Conservation (phyloP, 2,113 vertebrate genomes). For the Candoia aspera region DNA sequence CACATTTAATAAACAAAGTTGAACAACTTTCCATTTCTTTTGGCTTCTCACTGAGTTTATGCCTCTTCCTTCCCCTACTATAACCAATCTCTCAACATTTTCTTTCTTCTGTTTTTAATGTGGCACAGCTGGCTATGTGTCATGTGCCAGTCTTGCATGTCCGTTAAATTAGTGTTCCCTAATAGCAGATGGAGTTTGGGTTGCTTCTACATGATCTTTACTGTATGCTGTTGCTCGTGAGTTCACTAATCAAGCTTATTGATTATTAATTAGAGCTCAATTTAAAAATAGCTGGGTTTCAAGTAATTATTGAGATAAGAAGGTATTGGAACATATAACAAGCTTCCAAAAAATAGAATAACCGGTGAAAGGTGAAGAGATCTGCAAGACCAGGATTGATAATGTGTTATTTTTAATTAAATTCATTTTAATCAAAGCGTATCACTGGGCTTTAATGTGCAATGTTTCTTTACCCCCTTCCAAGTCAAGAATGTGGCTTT, state of each 20-base stretch:
- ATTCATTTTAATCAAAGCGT: slow-evolving; percentile 12
- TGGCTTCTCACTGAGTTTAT: background rate
- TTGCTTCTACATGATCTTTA: background rate
- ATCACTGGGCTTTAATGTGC: background rate
- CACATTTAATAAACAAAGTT: background rate
- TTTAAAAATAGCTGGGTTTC: slow-evolving; percentile 3
- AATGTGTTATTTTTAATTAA: background rate
- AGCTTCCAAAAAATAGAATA: background rate
- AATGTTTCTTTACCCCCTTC: background rate
- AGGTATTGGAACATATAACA: background rate
- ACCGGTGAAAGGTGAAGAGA: background rate
- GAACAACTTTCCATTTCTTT: background rate
- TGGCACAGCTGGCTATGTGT: background rate
- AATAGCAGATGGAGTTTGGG: background rate
- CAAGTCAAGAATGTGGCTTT: background rate
- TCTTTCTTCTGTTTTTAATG: slow-evolving; percentile 9
- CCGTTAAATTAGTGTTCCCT: slow-evolving; percentile 14
- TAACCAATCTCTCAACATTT: background rate
- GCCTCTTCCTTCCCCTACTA: background rate
- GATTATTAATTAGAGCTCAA: slow-evolving; percentile 1
- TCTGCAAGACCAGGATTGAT: background rate
- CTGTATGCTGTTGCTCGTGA: background rate
- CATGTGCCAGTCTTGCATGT: slow-evolving; percentile 1
- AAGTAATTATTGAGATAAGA: slow-evolving; percentile 10
- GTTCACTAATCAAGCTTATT: slow-evolving; percentile 17